Evolutionary conservation across 2,797 vertebrate species (phyloP).

Genomic region (Arrhamphus sclerolepis): DNA sequence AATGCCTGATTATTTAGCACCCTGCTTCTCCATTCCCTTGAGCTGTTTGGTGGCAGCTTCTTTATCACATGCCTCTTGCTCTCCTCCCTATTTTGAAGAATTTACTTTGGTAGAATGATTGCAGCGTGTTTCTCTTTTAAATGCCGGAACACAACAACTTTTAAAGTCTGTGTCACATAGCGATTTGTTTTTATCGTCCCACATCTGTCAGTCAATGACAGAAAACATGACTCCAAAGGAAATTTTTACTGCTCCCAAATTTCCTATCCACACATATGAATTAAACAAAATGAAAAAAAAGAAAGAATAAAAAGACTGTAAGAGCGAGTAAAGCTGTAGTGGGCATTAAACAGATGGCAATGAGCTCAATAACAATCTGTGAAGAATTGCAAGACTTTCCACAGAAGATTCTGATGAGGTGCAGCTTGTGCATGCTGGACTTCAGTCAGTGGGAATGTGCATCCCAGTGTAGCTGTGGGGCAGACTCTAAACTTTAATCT

Average conservation of each 20-base stretch:
- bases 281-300: slow-evolving; percentile 42
- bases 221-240: slow-evolving; percentile 67
- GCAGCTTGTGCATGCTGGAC: slow-evolving; percentile 40
- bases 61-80: slow-evolving; percentile 60
- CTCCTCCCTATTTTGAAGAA: slow-evolving; percentile 57
- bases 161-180: slow-evolving; percentile 68
- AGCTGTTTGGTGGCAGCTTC: slow-evolving; percentile 62
- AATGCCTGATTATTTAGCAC: slow-evolving; percentile 66
- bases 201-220: slow-evolving; percentile 65
- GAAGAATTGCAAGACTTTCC: slow-evolving; percentile 42
- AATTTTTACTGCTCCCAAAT: slow-evolving; percentile 44
- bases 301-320: slow-evolving; percentile 18
- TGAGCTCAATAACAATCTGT: slow-evolving; percentile 56
- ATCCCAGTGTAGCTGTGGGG: slow-evolving; percentile 48
- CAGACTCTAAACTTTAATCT: slow-evolving; percentile 60
- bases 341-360: slow-evolving; percentile 55
- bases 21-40: slow-evolving; percentile 46
- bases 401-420: slow-evolving; percentile 51
- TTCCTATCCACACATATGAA: slow-evolving; percentile 30
- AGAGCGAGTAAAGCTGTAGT: slow-evolving; percentile 41
- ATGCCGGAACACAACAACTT: slow-evolving; percentile 58
- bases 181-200: slow-evolving; percentile 71
- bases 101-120: slow-evolving; percentile 51
- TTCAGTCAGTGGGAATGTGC: slow-evolving; percentile 37
- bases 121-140: slow-evolving; percentile 66